phyloP scores from a whole-genome alignment of 1,140 invertebrate genomes.

The Dendrolimus kikuchii region DNA sequence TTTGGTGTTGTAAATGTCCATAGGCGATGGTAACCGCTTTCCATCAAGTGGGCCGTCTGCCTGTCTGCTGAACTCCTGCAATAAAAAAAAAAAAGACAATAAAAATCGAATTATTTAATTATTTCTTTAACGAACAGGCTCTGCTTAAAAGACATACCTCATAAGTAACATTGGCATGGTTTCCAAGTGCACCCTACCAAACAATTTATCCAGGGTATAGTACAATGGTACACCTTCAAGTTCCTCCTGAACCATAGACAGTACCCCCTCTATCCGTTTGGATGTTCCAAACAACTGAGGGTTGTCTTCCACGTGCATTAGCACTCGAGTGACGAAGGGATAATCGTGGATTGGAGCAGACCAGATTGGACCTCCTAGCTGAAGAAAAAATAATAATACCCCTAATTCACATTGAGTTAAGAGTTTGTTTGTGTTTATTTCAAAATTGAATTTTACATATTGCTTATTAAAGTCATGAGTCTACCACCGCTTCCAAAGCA shows the following conservation, averaged over 20 bases:
- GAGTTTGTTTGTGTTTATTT: too few species aligned
- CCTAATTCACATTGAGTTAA: too few species aligned
- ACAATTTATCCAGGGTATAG: slow-evolving; percentile 81
- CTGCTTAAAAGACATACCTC: slow-evolving; percentile 59
- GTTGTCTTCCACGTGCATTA: slow-evolving; percentile 57
- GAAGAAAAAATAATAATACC: slow-evolving; percentile 19
- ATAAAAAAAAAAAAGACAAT: too few species aligned
- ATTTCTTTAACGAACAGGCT: background rate
- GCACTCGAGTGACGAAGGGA: slow-evolving; percentile 79
- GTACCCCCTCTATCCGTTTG: slow-evolving; percentile 82
- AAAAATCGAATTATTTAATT: background rate
- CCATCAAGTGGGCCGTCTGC: too few species aligned
- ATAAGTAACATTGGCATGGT: slow-evolving; percentile 77
- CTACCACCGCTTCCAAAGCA: too few species aligned
- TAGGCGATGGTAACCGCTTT: too few species aligned
- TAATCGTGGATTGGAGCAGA: slow-evolving; percentile 86
- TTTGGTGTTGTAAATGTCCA: too few species aligned
- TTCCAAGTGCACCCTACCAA: slow-evolving; percentile 77
- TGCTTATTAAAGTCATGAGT: too few species aligned
- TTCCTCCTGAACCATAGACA: slow-evolving; percentile 85
- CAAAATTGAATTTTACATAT: too few species aligned
- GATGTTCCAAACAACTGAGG: slow-evolving; percentile 75
- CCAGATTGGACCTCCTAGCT: slow-evolving; percentile 97
- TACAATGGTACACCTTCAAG: slow-evolving; percentile 89
- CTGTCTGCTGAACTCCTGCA: too few species aligned